Evolutionary conservation across 1,140 invertebrate genomes (phyloP).

Genomic region (Drosophila neocordata): DNA sequence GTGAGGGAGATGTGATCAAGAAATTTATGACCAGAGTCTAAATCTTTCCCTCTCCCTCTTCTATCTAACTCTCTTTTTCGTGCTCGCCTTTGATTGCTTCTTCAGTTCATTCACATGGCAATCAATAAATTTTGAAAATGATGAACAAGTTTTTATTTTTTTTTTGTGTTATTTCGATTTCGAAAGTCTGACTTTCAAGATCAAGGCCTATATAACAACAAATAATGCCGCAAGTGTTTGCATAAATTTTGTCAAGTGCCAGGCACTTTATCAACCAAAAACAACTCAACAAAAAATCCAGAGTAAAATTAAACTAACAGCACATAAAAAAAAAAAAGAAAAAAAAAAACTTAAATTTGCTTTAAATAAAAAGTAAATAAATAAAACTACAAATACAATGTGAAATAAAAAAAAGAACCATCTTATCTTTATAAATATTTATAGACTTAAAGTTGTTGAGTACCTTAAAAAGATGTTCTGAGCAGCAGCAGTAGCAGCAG

Average conservation of each 20-base stretch:
- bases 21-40: slow-evolving; percentile 37
- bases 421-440: slow-evolving; percentile 63
- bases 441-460: slow-evolving; percentile 67
- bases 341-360: slow-evolving; percentile 47
- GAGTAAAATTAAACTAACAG: slow-evolving; percentile 64
- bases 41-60: slow-evolving; percentile 52
- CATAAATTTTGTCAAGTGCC: slow-evolving; percentile 74
- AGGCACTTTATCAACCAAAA: slow-evolving; percentile 49
- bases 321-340: slow-evolving; percentile 32
- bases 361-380: slow-evolving; percentile 75
- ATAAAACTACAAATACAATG: slow-evolving; percentile 44
- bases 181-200: slow-evolving; percentile 77
- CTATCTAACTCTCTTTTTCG: not conserved
- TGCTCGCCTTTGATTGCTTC: not conserved
- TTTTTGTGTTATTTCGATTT: slow-evolving; percentile 39
- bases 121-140: slow-evolving; percentile 46
- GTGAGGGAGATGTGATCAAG: slow-evolving; percentile 18
- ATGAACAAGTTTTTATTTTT: slow-evolving; percentile 1
- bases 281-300: slow-evolving; percentile 46
- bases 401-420: slow-evolving; percentile 28
- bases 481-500: slow-evolving; percentile 21
- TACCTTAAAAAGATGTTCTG: slow-evolving; percentile 61
- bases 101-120: slow-evolving; percentile 74
- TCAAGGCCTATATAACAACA: slow-evolving; percentile 64
- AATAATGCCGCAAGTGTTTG: slow-evolving; percentile 61